Conservation (phyloP, 2,888 invertebrate genomes). For the Neoascia interrupta region DNA sequence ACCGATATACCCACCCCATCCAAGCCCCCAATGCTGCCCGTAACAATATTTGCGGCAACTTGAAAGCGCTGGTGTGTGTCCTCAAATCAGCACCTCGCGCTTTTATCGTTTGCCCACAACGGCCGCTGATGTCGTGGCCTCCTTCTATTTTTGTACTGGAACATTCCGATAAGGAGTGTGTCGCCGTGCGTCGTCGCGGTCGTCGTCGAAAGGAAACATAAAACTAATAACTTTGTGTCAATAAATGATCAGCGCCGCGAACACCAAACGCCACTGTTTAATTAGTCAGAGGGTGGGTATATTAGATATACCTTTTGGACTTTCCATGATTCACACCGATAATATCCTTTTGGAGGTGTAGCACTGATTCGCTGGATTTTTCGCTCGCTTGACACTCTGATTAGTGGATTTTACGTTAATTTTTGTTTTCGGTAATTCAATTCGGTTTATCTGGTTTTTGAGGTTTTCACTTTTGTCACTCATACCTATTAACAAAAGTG, state of each 20-base stretch:
- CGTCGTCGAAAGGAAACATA: constrained; percentile 40
- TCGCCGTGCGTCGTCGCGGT: too few relatives aligned
- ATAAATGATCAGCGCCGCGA: constrained; percentile 51
- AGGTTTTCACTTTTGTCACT: constrained; percentile 40
- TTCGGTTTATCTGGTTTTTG: constrained; percentile 47
- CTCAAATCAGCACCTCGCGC: constrained; percentile 44
- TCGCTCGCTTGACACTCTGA: constrained; percentile 37
- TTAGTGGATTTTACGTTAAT: constrained; percentile 59
- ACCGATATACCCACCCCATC: constrained; percentile 31
- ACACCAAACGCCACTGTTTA: constrained; percentile 60
- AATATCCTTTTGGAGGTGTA: constrained; percentile 51
- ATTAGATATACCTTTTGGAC: constrained; percentile 8
- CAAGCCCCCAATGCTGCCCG: constrained; percentile 32
- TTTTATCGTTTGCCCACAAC: constrained; percentile 40
- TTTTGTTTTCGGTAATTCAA: constrained; percentile 55
- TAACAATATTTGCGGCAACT: constrained; percentile 47
- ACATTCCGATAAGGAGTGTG: constrained; percentile 43
- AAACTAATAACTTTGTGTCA: constrained; percentile 59
- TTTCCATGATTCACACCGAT: constrained; percentile 50
- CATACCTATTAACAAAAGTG: too few relatives aligned
- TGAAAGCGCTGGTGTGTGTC: constrained; percentile 40
- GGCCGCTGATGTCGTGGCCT: constrained; percentile 37
- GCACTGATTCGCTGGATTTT: constrained; percentile 31
- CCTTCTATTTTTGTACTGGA: constrained; percentile 40
- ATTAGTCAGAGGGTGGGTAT: constrained; percentile 33